Conservation (phyloP, 1,140 invertebrate genomes). For the Drosophila pandora region DNA sequence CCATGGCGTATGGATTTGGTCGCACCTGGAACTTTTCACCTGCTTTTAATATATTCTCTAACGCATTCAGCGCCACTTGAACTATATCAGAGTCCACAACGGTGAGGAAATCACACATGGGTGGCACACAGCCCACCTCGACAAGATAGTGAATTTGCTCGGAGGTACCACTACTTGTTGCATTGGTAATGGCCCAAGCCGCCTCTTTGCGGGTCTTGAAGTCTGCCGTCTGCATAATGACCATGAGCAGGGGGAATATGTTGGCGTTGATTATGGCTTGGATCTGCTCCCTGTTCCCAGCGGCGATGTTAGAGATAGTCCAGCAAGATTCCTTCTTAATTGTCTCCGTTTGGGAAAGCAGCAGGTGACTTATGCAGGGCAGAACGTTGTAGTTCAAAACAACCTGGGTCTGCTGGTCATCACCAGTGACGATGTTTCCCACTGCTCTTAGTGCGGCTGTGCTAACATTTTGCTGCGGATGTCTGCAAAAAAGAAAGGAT, state of each 20-base stretch:
- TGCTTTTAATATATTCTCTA: constrained; percentile 97
- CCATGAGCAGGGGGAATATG: constrained; percentile 96
- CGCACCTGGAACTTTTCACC: constrained; percentile 92
- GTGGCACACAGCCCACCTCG: constrained; percentile 92
- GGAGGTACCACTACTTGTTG: constrained; percentile 96
- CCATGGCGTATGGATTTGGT: constrained; percentile 95
- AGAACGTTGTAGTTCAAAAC: constrained; percentile 96
- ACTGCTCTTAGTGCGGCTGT: constrained; percentile 97
- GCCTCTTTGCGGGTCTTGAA: constrained; percentile 99
- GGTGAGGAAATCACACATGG: constrained; percentile 96
- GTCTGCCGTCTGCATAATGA: constrained; percentile 95
- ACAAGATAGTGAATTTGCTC: constrained; percentile 93
- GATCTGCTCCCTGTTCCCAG: constrained; percentile 97
- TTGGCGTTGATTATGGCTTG: constrained; percentile 98
- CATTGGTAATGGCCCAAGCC: constrained; percentile 99
- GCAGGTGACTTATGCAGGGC: constrained; percentile 92
- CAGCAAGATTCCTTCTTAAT: constrained; percentile 98
- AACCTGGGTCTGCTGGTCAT: constrained; percentile 98
- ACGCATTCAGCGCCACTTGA: constrained; percentile 97
- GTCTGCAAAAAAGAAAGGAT: constrained; percentile 85
- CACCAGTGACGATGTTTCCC: constrained; percentile 99
- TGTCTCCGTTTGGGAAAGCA: constrained; percentile 92
- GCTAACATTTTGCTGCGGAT: constrained; percentile 95
- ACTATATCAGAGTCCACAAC: constrained; percentile 98
- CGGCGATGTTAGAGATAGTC: constrained; percentile 99